A percentile compares a stretch with the other conserved stretches of the same genome.
These are phyloP conservation scores for Leptonema lineaticorne DNA, from an alignment of 1,140 invertebrate genomes.

Conservation along the genomic window DNA sequence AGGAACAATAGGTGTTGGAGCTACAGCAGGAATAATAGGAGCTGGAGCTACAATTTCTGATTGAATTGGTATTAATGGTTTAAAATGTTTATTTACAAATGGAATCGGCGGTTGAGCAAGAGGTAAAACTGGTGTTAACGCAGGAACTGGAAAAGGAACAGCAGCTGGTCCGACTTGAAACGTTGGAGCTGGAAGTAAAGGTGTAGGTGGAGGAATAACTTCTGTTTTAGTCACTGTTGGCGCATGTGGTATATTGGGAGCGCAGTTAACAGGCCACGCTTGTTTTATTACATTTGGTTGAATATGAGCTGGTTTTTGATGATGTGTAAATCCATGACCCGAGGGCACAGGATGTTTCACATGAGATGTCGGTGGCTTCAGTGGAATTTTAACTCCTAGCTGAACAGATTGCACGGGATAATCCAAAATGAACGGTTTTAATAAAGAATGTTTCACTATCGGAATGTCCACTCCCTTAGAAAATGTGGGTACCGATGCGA, in stretches of 20 bases:
- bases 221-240: constrained; percentile 42
- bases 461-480: constrained; percentile 54
- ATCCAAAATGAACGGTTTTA: constrained; percentile 52
- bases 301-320: constrained; percentile 44
- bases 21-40: constrained; percentile 42
- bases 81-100: constrained; percentile 41
- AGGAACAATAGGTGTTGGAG: constrained; percentile 41
- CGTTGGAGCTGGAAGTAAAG: constrained; percentile 13
- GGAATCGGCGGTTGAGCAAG: constrained; percentile 28
- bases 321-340: no score
- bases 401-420: constrained; percentile 53
- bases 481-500: constrained; percentile 49
- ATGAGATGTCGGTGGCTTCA: constrained; percentile 45
- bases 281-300: constrained; percentile 42
- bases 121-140: constrained; percentile 29
- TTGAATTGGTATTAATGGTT: constrained; percentile 43
- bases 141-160: constrained; percentile 24
- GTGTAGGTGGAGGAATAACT: constrained; percentile 44
- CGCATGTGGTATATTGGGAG: constrained; percentile 48
- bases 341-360: constrained; percentile 44
- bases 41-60: constrained; percentile 34
- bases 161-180: constrained; percentile 12
- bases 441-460: constrained; percentile 50
- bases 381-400: constrained; percentile 51
- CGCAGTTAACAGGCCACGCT: constrained; percentile 45